These are phyloP conservation scores for Agriotes lineatus DNA, from an alignment of 2,888 invertebrate species.

Conservation along the genomic window DNA sequence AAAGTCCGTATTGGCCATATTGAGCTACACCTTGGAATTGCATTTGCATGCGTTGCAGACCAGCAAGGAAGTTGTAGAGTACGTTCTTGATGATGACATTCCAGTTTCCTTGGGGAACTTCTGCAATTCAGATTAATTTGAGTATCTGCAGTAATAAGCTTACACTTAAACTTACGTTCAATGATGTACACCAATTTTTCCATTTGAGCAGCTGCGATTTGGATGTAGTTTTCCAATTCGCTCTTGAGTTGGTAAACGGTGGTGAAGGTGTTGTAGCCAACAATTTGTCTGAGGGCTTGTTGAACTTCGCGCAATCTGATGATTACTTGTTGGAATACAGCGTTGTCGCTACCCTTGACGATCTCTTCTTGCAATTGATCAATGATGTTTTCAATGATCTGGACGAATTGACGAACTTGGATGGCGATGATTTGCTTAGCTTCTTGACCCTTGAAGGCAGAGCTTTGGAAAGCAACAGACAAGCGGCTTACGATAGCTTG, in stretches of 20 bases:
- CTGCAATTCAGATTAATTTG: neutral
- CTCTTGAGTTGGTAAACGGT: constrained; percentile 3
- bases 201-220: constrained; percentile 11
- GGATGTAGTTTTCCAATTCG: constrained; percentile 16
- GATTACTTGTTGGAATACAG: constrained; percentile 6
- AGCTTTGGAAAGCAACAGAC: neutral
- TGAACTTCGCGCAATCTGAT: constrained; percentile 11
- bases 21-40: constrained; percentile 45
- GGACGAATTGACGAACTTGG: constrained; percentile 28
- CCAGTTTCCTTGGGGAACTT: neutral
- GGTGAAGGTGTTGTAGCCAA: constrained; percentile 1
- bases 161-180: neutral
- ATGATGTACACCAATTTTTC: constrained; percentile 11
- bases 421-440: constrained; percentile 8
- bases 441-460: neutral
- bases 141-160: neutral
- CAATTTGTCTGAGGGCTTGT: constrained; percentile 2
- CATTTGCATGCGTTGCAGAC: neutral
- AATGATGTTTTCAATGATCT: constrained; percentile 27
- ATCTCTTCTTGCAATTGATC: neutral
- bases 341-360: neutral
- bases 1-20: constrained; percentile 38
- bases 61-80: neutral
- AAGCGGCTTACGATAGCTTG: neutral
- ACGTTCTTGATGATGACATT: neutral